These are phyloP conservation scores for Tetranychus cinnabarinus DNA, from an alignment of 1,140 invertebrate species.

Conservation along the genomic window DNA sequence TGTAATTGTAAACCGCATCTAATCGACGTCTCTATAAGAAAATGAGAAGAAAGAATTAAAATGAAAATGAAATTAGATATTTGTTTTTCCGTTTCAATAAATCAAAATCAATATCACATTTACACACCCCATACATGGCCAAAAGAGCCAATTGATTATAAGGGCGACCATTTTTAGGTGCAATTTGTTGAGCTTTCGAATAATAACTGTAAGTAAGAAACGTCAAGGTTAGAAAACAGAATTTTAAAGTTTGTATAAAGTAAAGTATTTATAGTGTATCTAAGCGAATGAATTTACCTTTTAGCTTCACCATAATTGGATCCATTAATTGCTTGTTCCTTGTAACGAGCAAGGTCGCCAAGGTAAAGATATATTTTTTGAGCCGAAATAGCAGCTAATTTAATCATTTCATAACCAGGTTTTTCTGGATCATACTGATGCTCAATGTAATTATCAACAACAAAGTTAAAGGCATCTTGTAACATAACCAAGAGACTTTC, in stretches of 20 bases:
- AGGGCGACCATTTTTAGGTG: slow-evolving; percentile 77
- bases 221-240: background rate
- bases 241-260: background rate
- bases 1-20: slow-evolving; percentile 91
- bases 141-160: slow-evolving; percentile 86
- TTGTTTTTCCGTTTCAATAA: background rate
- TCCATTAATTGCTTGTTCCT: slow-evolving; percentile 47
- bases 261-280: background rate
- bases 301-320: slow-evolving; percentile 58
- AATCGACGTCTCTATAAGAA: slow-evolving; percentile 56
- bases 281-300: background rate
- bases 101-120: background rate
- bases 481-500: slow-evolving; percentile 45
- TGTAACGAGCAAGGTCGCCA: slow-evolving; percentile 71
- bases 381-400: slow-evolving; percentile 49
- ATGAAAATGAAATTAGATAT: background rate
- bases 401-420: slow-evolving; percentile 23
- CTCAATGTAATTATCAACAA: slow-evolving; percentile 26
- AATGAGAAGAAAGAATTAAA: slow-evolving; percentile 5
- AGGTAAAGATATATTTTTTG: slow-evolving; percentile 54
- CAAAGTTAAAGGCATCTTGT: slow-evolving; percentile 45
- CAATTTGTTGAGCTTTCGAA: slow-evolving; percentile 70
- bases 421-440: slow-evolving; percentile 25
- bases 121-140: slow-evolving; percentile 60
- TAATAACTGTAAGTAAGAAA: slow-evolving; percentile 40